Conservation (phyloP, 2,113 vertebrate species). For the Herpetotheres cachinnans region DNA sequence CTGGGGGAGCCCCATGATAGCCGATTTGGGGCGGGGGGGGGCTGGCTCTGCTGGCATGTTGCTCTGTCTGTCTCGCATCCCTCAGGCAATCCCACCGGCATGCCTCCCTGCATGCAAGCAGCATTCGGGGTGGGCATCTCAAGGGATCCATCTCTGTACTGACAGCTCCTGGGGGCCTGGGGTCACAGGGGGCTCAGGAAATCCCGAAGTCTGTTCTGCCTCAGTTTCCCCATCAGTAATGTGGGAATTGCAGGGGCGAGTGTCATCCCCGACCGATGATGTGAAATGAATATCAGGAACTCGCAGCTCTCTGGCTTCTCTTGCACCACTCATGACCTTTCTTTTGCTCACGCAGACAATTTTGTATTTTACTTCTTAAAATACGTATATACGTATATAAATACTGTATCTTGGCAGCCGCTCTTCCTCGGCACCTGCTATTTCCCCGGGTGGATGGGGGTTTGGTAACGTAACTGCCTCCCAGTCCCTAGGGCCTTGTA, state of each 20-base stretch:
- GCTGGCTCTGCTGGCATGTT: neutral
- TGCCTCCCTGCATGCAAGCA: neutral
- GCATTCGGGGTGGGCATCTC: neutral
- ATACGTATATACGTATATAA: neutral
- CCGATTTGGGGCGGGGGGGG: neutral
- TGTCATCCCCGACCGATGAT: too few species aligned
- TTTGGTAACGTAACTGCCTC: neutral
- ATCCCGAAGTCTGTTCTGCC: neutral
- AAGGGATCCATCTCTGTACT: neutral
- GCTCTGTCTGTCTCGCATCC: neutral
- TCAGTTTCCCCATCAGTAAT: neutral
- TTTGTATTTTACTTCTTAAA: slow-evolving; percentile 33
- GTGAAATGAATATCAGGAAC: neutral
- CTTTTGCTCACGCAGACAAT: neutral
- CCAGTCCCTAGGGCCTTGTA: neutral
- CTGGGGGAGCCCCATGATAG: neutral
- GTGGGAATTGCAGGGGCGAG: fast-evolving
- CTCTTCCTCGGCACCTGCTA: neutral
- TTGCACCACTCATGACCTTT: neutral
- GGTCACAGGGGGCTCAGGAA: neutral
- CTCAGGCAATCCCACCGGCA: neutral
- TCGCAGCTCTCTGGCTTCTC: neutral
- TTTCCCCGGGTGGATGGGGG: neutral
- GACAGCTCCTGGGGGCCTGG: neutral
- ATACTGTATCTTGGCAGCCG: neutral